These are phyloP conservation scores for Oceanodroma leucorhoa DNA, from an alignment of 2,797 vertebrate species.

Conservation along the genomic window DNA sequence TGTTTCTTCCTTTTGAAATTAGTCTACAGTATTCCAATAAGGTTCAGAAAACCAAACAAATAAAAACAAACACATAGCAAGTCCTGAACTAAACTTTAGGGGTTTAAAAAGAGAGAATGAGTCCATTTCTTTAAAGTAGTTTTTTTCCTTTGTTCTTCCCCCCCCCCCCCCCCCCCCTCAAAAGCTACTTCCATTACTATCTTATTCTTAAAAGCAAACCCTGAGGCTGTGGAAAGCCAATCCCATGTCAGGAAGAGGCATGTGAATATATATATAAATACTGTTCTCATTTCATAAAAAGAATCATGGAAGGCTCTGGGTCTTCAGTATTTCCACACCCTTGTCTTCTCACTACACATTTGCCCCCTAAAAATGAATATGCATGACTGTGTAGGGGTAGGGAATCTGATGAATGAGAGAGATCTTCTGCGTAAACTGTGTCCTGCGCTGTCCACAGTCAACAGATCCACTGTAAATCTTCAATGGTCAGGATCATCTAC, in stretches of 20 bases:
- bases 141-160: accelerated
- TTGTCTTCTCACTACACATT: background rate
- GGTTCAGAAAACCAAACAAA: background rate
- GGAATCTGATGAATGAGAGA: background rate
- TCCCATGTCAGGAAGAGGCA: background rate
- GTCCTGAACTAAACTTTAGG: background rate
- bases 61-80: background rate
- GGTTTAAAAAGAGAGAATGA: background rate
- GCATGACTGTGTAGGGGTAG: accelerated
- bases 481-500: background rate
- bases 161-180: no score
- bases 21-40: background rate
- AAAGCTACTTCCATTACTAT: background rate
- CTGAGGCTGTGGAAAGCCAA: background rate
- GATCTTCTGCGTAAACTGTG: background rate
- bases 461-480: background rate
- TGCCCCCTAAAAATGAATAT: background rate
- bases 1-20: background rate
- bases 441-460: background rate
- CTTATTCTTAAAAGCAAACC: background rate
- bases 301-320: background rate
- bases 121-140: background rate
- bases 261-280: background rate
- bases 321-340: background rate
- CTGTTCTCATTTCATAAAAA: background rate